Conservation (phyloP, 2,888 invertebrate genomes). For the Dione vanillae region DNA sequence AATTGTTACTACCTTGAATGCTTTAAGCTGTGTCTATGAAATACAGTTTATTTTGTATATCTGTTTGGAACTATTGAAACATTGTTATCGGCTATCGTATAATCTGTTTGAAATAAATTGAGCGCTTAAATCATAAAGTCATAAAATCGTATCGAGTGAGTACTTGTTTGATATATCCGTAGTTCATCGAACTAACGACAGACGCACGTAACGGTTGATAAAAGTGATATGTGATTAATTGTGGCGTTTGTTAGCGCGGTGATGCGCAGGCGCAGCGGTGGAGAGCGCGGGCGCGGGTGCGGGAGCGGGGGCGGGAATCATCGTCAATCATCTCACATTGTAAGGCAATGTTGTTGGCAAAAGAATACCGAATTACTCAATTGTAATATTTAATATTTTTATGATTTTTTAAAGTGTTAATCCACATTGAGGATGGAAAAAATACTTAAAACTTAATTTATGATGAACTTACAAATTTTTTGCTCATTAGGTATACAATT, state of each 20-base stretch:
- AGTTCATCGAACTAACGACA: constrained; percentile 13
- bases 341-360: constrained; percentile 25
- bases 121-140: constrained; percentile 11
- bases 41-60: constrained; percentile 1
- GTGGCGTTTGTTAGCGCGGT: constrained; percentile 20
- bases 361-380: too few species aligned
- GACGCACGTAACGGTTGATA: constrained; percentile 37
- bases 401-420: too few species aligned
- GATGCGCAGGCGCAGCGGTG: constrained; percentile 32
- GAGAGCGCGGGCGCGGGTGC: constrained; percentile 19
- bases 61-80: background rate
- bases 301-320: constrained; percentile 28
- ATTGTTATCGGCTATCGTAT: background rate
- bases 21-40: background rate
- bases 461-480: background rate
- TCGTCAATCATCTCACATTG: constrained; percentile 39
- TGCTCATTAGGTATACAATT: too few species aligned
- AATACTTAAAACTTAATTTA: constrained; percentile 23
- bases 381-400: too few species aligned
- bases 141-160: constrained; percentile 9
- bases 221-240: constrained; percentile 40
- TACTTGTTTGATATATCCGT: background rate
- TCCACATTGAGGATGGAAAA: too few species aligned
- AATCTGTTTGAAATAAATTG: constrained; percentile 1
- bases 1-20: background rate